A percentile compares a stretch with the other conserved stretches of the same genome.
Evolutionary conservation across 2,888 invertebrate genomes (phyloP).

Genomic region (Caenorhabditis sp.): DNA sequence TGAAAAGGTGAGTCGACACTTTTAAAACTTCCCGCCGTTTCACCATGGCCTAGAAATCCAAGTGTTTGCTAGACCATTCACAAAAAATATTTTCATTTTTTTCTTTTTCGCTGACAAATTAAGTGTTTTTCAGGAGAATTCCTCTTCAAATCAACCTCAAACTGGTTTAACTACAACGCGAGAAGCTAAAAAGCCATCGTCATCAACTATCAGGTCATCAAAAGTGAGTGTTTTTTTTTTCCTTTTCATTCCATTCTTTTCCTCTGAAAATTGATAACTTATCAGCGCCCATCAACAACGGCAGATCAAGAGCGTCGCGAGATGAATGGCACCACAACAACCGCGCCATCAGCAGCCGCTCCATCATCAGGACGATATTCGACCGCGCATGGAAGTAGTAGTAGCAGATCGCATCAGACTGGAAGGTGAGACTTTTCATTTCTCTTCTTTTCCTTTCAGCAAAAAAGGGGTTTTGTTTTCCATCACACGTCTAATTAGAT

Average conservation of each 20-base stretch:
- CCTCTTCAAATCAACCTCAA: not conserved
- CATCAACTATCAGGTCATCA: not conserved
- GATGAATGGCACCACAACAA: constrained; percentile 22
- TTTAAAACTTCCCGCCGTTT: constrained; percentile 10
- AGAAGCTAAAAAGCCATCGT: not conserved
- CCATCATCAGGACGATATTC: constrained; percentile 22
- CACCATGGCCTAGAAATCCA: constrained; percentile 15
- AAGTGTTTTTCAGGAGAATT: not conserved
- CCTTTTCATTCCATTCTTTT: not conserved
- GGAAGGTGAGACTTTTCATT: constrained; percentile 27
- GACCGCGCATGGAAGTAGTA: constrained; percentile 12
- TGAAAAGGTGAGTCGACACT: constrained; percentile 26
- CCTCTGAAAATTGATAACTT: no score
- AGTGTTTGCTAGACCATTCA: constrained; percentile 17
- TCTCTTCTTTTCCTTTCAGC: not conserved
- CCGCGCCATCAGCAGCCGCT: not conserved
- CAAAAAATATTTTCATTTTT: not conserved
- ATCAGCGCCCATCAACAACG: constrained; percentile 15
- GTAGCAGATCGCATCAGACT: constrained; percentile 24
- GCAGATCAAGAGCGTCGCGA: constrained; percentile 16
- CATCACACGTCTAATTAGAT: not conserved
- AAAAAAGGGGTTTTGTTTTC: not conserved
- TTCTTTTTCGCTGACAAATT: not conserved
- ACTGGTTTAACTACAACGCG: not conserved
- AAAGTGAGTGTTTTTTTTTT: not conserved